Evolutionary conservation across 2,113 vertebrate genomes (phyloP), one percentile per base, ranked within the genome.

Genomic region (Channa maculata): DNA sequence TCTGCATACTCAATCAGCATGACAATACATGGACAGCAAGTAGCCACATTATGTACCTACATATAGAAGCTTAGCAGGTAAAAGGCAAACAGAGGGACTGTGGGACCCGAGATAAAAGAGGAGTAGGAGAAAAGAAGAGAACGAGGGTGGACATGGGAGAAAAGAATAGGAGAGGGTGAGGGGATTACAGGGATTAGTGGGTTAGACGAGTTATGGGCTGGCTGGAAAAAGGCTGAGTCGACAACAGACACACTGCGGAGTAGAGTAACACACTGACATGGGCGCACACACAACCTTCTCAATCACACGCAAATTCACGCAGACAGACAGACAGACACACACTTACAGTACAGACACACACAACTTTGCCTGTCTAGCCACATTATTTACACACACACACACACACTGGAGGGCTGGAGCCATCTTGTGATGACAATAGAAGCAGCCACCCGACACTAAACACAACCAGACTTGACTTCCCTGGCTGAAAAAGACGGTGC

Each of bases 161-260:
- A 11, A 43, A 54, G 71, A 57, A 24, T 24, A 38, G n/a, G 46
- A 44, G 61, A 81, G 66, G 66, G 51, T 44, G 62, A 34, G 10
- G 53, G 87, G 89, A 90, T 93, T 86, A 91, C 0, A 3, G 75
- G 84, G 89, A 89, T 87, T 87, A 91, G 75, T 51, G 79, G 66
- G 77, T 72, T 75, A 67, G 75, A 72, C 54, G 73, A 86, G 86
- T 71, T 81, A 79, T 82, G 80, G 86, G 67, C 62, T 84, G 71
- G 48, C 82, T 89, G 83, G 71, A 90, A 93, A 24, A 90, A 87
- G 71, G 87, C 88, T 89, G 88, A 90, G 62, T 90, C 82, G 54
- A 73, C 86, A 90, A 70, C 60, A 39, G 13, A 49, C 44, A 41
- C 34, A 61, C 5, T 39, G 36, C 41, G 8, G 48, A 48, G 57